These are phyloP conservation scores for Ptyas mucosa DNA, from an alignment of 2,113 vertebrate species.

Conservation along the genomic window DNA sequence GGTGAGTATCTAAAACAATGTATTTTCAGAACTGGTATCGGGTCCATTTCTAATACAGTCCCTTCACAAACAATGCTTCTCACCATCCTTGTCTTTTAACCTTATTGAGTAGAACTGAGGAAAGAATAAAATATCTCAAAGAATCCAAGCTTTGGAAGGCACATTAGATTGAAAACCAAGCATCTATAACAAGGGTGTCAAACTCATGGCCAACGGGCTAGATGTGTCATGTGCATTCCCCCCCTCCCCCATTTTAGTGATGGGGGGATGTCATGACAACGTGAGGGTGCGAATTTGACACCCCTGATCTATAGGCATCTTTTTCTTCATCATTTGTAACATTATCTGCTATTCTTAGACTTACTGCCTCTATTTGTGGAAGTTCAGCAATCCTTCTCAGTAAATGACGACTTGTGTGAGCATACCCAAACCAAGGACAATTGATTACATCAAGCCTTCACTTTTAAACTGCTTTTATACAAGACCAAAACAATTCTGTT, in stretches of 20 bases:
- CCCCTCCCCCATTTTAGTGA: too few species aligned
- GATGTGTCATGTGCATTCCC: too few species aligned
- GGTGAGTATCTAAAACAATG: not conserved
- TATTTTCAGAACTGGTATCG: not conserved
- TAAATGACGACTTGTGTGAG: not conserved
- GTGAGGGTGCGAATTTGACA: too few species aligned
- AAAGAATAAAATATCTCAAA: not conserved
- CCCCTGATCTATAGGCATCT: not conserved
- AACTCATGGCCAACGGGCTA: rapidly evolving
- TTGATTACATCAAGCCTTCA: not conserved
- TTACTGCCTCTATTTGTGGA: too few species aligned
- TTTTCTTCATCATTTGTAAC: not conserved
- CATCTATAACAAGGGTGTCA: not conserved
- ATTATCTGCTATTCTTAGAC: not conserved
- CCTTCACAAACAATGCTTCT: not conserved
- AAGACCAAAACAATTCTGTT: not conserved
- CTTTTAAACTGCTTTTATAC: not conserved
- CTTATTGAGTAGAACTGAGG: not conserved
- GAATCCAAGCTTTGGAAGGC: not conserved
- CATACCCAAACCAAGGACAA: not conserved
- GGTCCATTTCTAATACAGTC: not conserved
- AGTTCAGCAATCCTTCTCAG: not conserved
- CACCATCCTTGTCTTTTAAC: not conserved
- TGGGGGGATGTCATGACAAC: too few species aligned
- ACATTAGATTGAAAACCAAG: not conserved